Percentiles rank a stretch among this genome's conserved stretches.
These are phyloP conservation scores for Parazoanthus swiftii DNA, from an alignment of 92 coral and sea anemone species.

Conservation along the genomic window DNA sequence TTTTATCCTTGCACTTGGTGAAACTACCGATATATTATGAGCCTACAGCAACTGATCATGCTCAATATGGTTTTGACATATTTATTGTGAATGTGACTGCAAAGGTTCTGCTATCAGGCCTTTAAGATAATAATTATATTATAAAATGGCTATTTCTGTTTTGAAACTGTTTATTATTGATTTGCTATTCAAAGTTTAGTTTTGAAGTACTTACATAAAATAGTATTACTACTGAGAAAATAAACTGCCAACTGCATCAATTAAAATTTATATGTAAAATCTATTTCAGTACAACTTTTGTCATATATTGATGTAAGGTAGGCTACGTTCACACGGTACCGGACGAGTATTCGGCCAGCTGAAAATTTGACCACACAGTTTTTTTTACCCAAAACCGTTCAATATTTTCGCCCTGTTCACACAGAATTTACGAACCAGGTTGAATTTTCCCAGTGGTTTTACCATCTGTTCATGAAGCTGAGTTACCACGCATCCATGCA, in stretches of 20 bases:
- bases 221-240: background rate
- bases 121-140: constrained; percentile 2
- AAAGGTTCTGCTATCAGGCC: constrained; percentile 9
- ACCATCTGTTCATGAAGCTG: constrained; percentile 4
- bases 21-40: constrained; percentile 6
- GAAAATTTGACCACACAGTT: constrained; percentile 7
- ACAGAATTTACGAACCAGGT: background rate
- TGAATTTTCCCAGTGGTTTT: constrained; percentile 3
- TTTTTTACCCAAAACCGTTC: background rate
- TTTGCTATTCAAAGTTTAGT: constrained; percentile 1
- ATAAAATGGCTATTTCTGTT: constrained; percentile 5
- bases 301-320: constrained; percentile 5
- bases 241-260: background rate
- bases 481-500: constrained; percentile 5
- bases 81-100: background rate
- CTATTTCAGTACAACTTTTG: background rate
- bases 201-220: constrained; percentile 1
- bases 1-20: constrained; percentile 3
- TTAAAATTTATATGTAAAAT: background rate
- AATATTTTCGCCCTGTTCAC: background rate
- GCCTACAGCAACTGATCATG: constrained; percentile 9
- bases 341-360: background rate
- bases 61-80: background rate
- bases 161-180: constrained; percentile 5
- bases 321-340: constrained; percentile 7